Percentiles rank a stretch among this genome's conserved stretches.
phyloP scores from a whole-genome alignment of 2,113 vertebrate genomes.

The Podilymbus podiceps region DNA sequence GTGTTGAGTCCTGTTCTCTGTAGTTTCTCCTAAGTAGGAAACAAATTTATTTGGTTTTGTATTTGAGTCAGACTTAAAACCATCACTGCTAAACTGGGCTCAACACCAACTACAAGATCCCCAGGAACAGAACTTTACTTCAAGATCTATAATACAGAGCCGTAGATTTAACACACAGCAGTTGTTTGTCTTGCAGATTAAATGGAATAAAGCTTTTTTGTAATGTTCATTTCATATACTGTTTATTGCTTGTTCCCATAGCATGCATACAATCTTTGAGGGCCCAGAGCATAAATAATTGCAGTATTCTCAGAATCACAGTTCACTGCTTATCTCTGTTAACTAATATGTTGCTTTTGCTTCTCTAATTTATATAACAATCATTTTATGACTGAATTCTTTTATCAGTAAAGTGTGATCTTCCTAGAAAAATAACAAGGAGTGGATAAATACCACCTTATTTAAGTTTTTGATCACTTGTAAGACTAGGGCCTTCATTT shows the following conservation, averaged over 20 bases:
- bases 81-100: neutral
- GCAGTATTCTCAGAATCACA: neutral
- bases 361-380: neutral
- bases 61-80: neutral
- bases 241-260: neutral
- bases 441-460: neutral
- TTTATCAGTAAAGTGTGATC: neutral
- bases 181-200: neutral
- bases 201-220: neutral
- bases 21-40: neutral
- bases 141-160: neutral
- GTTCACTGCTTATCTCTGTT: neutral
- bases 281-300: neutral
- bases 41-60: neutral
- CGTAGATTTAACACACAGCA: neutral
- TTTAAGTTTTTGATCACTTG: neutral
- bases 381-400: neutral
- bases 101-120: neutral
- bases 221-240: neutral
- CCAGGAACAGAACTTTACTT: neutral
- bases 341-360: neutral
- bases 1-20: fast-evolving
- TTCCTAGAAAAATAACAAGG: neutral
- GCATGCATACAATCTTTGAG: neutral
- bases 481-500: neutral